phyloP scores from a whole-genome alignment of 1,140 invertebrate genomes.

The Bombus confusus region DNA sequence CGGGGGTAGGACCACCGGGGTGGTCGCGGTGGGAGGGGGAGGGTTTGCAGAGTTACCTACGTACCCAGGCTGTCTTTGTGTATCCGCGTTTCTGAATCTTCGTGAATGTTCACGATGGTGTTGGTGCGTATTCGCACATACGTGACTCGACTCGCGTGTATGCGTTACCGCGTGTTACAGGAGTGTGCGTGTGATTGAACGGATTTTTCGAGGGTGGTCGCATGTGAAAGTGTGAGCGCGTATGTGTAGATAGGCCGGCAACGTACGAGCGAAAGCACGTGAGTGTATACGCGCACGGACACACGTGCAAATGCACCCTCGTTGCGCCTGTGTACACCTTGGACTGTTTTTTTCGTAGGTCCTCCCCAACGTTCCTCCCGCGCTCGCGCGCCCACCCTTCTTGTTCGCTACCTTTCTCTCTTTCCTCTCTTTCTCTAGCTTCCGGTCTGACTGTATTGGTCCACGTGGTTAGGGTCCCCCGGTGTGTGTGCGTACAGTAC shows the following conservation, averaged over 20 bases:
- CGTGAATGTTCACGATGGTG: slow-evolving; percentile 39
- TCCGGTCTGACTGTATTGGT: slow-evolving; percentile 39
- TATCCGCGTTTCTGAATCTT: slow-evolving; percentile 68
- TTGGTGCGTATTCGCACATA: slow-evolving; percentile 41
- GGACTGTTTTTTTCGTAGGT: slow-evolving; percentile 61
- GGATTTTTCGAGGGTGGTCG: slow-evolving; percentile 67
- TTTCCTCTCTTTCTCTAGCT: too few species aligned
- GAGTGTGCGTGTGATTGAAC: slow-evolving; percentile 58
- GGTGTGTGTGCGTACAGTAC: slow-evolving; percentile 41
- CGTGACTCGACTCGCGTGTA: slow-evolving; percentile 7
- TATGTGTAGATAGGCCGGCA: not conserved
- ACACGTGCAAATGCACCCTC: slow-evolving; percentile 10
- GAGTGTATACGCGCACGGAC: slow-evolving; percentile 15
- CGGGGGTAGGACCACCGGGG: slow-evolving; percentile 39
- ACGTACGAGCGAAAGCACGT: slow-evolving; percentile 17
- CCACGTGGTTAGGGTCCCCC: slow-evolving; percentile 52
- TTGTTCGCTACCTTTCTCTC: not conserved
- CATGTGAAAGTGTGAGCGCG: not conserved
- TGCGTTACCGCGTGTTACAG: slow-evolving; percentile 22
- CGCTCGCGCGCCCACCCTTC: not conserved
- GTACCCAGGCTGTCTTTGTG: slow-evolving; percentile 64
- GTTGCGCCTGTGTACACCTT: slow-evolving; percentile 52
- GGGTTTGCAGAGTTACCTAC: slow-evolving; percentile 63
- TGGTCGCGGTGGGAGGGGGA: slow-evolving; percentile 28
- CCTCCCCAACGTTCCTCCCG: too few species aligned